Conservation (phyloP, 2,113 vertebrate species). For the Centropristis striata region DNA sequence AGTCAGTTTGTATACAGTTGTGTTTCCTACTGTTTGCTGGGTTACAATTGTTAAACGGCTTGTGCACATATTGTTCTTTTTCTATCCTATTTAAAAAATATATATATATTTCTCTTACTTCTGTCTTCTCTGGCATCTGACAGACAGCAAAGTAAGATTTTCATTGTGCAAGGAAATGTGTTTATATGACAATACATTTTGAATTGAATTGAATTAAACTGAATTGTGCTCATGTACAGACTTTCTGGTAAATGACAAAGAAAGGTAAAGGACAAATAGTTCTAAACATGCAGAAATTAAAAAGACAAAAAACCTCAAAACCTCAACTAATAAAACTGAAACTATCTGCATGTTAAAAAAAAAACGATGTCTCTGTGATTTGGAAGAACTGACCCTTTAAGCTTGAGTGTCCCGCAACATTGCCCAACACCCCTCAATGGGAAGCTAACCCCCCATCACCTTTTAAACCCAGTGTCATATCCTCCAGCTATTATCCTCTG, state of each 20-base stretch:
- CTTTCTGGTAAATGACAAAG: no score
- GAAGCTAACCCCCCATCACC: slow-evolving; percentile 55
- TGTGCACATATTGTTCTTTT: no score
- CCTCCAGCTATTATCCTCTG: slow-evolving; percentile 44
- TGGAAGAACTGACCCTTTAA: slow-evolving; percentile 30
- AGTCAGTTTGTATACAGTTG: neutral
- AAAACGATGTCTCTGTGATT: slow-evolving; percentile 7
- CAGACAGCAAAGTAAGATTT: no score
- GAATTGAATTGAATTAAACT: no score
- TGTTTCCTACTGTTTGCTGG: neutral
- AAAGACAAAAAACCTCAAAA: neutral
- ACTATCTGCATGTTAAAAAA: neutral
- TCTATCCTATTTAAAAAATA: no score
- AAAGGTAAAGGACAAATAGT: no score
- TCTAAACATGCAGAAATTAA: neutral
- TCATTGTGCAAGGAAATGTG: no score
- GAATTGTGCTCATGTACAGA: no score
- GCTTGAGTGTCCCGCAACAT: slow-evolving; percentile 5
- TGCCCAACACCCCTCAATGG: slow-evolving; percentile 24
- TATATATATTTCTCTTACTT: no score
- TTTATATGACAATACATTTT: no score
- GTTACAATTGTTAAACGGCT: neutral
- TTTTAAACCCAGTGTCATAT: slow-evolving; percentile 46
- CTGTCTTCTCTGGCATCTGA: no score
- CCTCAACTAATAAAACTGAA: neutral